phyloP scores from a whole-genome alignment of 2,113 vertebrate genomes.

The western clawed frog (Xenopus tropicalis) region UCB_Xtro_10.0 CM004443.2:139902501-139903000 shows the following conservation, averaged over 20 bases:
- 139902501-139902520: conserved; percentile 63
- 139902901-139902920: conserved; percentile 60
- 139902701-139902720: conserved; percentile 64
- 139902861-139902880: conserved; percentile 64
- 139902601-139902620: conserved; percentile 58
- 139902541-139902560: conserved; percentile 58
- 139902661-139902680: conserved; percentile 67
- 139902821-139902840: conserved; percentile 65
- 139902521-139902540: conserved; percentile 62
- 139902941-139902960: too few species aligned
- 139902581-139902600: conserved; percentile 61
- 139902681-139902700: conserved; percentile 65
- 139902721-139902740: conserved; percentile 60
- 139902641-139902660: conserved; percentile 64
- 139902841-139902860: conserved; percentile 64
- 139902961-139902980: too few species aligned
- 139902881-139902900: conserved; percentile 56
- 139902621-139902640: conserved; percentile 65
- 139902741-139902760: conserved; percentile 23
- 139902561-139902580: conserved; percentile 58
- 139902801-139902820: conserved; percentile 53
- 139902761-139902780: conserved; percentile 43
- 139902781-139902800: conserved; percentile 55
- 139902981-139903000: too few species aligned
- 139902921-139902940: conserved; percentile 41